Evolutionary conservation across 2,797 vertebrate genomes (phyloP).

Genomic region (Sparidentex hasta): DNA sequence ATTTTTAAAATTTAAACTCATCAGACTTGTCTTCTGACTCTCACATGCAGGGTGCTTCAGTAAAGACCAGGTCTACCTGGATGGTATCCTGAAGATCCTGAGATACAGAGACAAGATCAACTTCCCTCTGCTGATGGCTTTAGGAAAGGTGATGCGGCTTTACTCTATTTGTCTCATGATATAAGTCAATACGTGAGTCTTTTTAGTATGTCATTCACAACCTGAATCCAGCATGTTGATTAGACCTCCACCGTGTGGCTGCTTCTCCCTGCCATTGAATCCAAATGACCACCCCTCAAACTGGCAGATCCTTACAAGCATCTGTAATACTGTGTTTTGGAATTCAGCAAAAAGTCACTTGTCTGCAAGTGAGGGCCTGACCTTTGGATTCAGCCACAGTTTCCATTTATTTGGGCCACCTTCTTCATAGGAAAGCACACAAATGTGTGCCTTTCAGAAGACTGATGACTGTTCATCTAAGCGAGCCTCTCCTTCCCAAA

Average conservation of each 20-base stretch:
- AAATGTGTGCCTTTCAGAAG: not conserved
- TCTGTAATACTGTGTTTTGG: not conserved
- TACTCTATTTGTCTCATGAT: not conserved
- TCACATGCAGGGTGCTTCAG: slow-evolving; percentile 92
- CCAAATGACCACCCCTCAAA: not conserved
- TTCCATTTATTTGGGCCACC: not conserved
- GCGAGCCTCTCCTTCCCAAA: not conserved
- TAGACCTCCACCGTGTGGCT: not conserved
- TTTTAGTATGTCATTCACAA: not conserved
- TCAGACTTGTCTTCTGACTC: not conserved
- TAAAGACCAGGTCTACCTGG: slow-evolving; percentile 97
- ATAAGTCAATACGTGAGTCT: not conserved
- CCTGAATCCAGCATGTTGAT: not conserved
- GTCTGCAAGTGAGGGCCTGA: not conserved
- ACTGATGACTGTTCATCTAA: not conserved
- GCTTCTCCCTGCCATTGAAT: not conserved
- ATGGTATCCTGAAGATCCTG: slow-evolving; percentile 93
- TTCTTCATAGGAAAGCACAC: not conserved
- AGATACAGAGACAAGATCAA: slow-evolving; percentile 92
- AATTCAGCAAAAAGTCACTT: not conserved
- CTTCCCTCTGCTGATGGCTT: slow-evolving; percentile 91
- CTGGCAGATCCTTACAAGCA: not conserved
- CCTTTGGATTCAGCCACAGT: not conserved
- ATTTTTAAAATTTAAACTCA: not conserved
- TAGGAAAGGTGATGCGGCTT: slow-evolving; percentile 90